Evolutionary conservation across 2,888 invertebrate species (phyloP).

Genomic region (Petrophora chlorosata): DNA sequence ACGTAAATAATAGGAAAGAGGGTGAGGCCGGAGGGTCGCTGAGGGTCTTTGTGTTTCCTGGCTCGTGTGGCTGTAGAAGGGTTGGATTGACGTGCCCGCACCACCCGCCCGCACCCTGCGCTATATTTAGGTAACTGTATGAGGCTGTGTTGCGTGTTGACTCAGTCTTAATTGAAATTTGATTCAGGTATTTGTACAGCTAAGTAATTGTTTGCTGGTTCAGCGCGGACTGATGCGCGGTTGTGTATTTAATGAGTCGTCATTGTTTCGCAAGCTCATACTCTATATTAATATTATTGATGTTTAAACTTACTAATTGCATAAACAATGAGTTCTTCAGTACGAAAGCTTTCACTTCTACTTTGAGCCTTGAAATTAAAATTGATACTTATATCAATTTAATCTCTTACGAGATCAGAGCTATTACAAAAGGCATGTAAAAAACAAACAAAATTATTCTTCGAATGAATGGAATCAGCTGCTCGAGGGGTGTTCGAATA

Average conservation of each 20-base stretch:
- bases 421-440: slow-evolving; percentile 5
- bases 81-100: slow-evolving; percentile 51
- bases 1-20: slow-evolving; percentile 54
- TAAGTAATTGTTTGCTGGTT: slow-evolving; percentile 5
- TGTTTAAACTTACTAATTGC: no score
- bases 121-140: slow-evolving; percentile 11
- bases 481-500: slow-evolving; percentile 53
- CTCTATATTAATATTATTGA: no score
- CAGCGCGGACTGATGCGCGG: no score
- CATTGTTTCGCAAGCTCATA: no score
- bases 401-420: background rate
- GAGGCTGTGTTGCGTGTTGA: slow-evolving; percentile 3
- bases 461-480: slow-evolving; percentile 69
- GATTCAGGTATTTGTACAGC: slow-evolving; percentile 32
- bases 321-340: no score
- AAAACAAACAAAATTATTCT: slow-evolving; percentile 23
- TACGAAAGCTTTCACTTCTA: no score
- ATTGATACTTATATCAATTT: no score
- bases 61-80: slow-evolving; percentile 54
- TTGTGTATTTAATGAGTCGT: no score
- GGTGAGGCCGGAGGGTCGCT: slow-evolving; percentile 53
- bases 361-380: no score
- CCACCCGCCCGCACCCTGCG: slow-evolving; percentile 14
- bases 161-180: slow-evolving; percentile 46
- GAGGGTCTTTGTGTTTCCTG: slow-evolving; percentile 58